Conservation (phyloP, 2,113 vertebrate genomes). For the Eurystomus gularis region DNA sequence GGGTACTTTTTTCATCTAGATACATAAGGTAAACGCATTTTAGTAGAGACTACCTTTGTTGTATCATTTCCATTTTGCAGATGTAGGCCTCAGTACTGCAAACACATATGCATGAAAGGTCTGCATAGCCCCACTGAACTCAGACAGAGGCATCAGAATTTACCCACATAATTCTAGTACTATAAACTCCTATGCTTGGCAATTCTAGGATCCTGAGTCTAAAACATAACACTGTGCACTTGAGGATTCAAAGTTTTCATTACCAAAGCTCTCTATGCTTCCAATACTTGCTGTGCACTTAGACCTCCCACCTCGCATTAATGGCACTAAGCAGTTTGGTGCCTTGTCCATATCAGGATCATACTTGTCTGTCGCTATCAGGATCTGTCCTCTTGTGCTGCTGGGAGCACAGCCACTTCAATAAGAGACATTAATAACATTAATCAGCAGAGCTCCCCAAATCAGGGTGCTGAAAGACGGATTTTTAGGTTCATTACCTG, state of each 20-base stretch:
- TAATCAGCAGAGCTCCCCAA: not conserved
- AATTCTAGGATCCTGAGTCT: not conserved
- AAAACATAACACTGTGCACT: not conserved
- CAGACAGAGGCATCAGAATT: not conserved
- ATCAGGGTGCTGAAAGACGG: not conserved
- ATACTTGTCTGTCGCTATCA: too few species aligned
- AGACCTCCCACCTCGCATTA: fast-evolving
- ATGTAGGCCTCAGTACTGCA: not conserved
- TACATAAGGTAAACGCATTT: not conserved
- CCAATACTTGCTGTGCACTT: not conserved
- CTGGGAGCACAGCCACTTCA: not conserved
- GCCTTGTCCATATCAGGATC: not conserved
- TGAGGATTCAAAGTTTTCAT: not conserved
- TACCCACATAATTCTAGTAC: not conserved
- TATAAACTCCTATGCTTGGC: not conserved
- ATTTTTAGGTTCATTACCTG: not conserved
- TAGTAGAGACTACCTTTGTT: not conserved
- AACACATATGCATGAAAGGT: not conserved
- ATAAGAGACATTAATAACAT: not conserved
- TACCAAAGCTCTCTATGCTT: not conserved
- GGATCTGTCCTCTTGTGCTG: not conserved
- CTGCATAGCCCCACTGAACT: not conserved
- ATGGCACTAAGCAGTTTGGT: not conserved
- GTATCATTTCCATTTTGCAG: not conserved
- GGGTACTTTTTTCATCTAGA: not conserved